Conservation (phyloP, 2,888 invertebrate genomes). For the Neocrepidodera transversa region DNA sequence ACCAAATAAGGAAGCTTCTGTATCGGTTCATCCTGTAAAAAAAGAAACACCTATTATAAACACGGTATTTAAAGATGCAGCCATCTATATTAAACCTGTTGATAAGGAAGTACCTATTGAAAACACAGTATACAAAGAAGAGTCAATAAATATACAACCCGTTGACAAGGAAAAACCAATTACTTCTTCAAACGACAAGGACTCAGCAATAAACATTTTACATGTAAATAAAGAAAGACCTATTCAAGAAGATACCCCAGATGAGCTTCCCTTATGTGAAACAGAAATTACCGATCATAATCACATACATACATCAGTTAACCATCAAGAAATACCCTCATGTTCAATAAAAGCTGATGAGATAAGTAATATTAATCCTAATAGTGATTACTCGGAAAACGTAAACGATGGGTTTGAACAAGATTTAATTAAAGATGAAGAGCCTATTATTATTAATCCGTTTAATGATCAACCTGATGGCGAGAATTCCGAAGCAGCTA, state of each 20-base stretch:
- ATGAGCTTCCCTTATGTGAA: no score
- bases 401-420: no score
- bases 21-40: not conserved
- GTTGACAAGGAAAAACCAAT: not conserved
- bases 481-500: no score
- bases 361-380: no score
- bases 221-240: not conserved
- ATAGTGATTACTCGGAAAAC: no score
- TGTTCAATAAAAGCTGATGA: no score
- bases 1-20: not conserved
- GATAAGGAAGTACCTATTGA: constrained; percentile 11
- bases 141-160: not conserved
- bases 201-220: not conserved
- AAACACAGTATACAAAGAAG: not conserved
- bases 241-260: not conserved
- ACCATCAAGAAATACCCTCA: not conserved
- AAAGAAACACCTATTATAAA: constrained; percentile 5
- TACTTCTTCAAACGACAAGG: not conserved
- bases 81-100: not conserved
- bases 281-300: no score
- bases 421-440: no score
- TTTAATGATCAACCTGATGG: not conserved
- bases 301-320: no score
- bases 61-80: not conserved
- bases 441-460: no score